Conservation (phyloP, 2,113 vertebrate genomes). For the Stigmatopora nigra region DNA sequence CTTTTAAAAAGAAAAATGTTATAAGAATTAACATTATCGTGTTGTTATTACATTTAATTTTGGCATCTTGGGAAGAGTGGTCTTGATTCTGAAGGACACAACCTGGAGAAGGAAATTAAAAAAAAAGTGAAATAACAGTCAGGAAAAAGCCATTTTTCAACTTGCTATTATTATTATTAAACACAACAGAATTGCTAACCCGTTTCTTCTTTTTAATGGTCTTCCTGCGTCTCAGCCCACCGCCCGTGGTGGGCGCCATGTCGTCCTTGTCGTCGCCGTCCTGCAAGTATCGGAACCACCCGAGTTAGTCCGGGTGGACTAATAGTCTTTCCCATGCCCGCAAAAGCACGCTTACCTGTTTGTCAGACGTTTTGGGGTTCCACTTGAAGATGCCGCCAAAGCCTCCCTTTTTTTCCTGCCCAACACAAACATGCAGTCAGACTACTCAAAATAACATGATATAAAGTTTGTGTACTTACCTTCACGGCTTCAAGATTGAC, state of each 20-base stretch:
- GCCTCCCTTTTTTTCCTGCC: conserved; percentile 47
- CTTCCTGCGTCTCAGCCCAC: conserved; percentile 32
- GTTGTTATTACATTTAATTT: background rate
- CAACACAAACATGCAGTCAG: background rate
- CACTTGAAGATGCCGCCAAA: conserved; percentile 43
- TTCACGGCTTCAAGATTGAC: conserved; percentile 41
- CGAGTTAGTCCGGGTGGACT: background rate
- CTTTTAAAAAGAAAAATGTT: too few species aligned
- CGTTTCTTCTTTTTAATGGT: conserved; percentile 55
- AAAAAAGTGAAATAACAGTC: background rate
- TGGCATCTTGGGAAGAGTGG: conserved; percentile 44
- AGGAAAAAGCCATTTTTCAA: background rate
- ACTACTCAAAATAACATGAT: background rate
- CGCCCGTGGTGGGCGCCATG: conserved; percentile 14
- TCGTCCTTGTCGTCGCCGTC: conserved; percentile 40
- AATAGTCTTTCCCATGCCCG: too few species aligned
- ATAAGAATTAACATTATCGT: too few species aligned
- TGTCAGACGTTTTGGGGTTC: conserved; percentile 41
- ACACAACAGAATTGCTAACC: conserved; percentile 26
- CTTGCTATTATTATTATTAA: background rate
- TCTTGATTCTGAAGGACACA: conserved; percentile 62
- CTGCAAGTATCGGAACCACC: conserved; percentile 15
- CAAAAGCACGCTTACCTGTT: conserved; percentile 34
- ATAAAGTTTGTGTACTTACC: conserved; percentile 21
- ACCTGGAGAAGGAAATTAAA: conserved; percentile 36